Conservation (phyloP, 2,888 invertebrate species). For the Ennomos fuscantarius region DNA sequence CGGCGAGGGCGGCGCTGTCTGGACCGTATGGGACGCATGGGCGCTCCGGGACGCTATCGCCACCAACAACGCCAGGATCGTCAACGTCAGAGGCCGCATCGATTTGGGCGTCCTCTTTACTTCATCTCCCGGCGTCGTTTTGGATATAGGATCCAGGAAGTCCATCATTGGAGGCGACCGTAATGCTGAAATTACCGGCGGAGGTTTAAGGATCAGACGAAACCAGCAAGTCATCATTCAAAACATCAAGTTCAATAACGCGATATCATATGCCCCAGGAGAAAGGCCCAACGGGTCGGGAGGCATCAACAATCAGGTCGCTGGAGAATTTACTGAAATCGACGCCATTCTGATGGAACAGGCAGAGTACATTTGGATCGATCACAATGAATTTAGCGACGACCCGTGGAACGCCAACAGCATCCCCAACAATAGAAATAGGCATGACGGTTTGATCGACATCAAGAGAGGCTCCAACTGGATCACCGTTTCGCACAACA, state of each 20-base stretch:
- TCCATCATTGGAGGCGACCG: background rate
- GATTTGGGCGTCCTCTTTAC: background rate
- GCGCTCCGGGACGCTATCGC: constrained; percentile 1
- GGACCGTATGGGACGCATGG: background rate
- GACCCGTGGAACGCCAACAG: constrained; percentile 31
- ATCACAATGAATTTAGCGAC: constrained; percentile 35
- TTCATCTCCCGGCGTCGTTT: background rate
- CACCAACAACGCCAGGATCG: background rate
- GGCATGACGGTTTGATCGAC: constrained; percentile 36
- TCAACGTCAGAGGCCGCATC: constrained; percentile 3
- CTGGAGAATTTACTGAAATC: constrained; percentile 29
- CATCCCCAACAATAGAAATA: constrained; percentile 20
- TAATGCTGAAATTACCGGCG: constrained; percentile 30
- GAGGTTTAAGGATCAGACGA: constrained; percentile 28
- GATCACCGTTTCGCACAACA: constrained; percentile 34
- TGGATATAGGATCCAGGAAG: constrained; percentile 2
- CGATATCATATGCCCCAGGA: constrained; percentile 30
- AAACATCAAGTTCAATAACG: constrained; percentile 33
- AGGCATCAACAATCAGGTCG: constrained; percentile 9
- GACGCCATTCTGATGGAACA: constrained; percentile 22
- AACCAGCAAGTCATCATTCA: constrained; percentile 30
- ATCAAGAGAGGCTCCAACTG: constrained; percentile 34
- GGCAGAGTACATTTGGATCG: constrained; percentile 29
- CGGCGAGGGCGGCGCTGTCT: background rate
- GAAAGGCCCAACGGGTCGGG: constrained; percentile 31